Evolutionary conservation across 2,888 invertebrate species (phyloP).

Genomic region (Caenorhabditis angaria): DNA sequence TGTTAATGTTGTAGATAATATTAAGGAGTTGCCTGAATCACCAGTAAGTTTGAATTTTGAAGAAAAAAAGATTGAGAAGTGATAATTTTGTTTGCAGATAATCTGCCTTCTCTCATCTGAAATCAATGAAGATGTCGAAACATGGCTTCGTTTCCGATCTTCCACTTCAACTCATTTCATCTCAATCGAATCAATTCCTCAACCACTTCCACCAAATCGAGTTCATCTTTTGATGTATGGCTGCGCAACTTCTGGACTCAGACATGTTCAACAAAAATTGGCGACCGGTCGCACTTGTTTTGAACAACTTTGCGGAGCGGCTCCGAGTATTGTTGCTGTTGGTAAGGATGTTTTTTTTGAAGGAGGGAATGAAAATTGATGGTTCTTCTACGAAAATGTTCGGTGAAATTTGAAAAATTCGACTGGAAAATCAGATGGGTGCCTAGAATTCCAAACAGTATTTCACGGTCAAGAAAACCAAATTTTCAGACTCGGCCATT

Average conservation of each 20-base stretch:
- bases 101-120: conserved; percentile 34
- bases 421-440: not conserved
- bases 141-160: conserved; percentile 30
- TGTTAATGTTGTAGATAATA: conserved; percentile 31
- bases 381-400: not conserved
- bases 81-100: conserved; percentile 14
- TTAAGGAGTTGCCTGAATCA: conserved; percentile 26
- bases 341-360: not conserved
- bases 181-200: conserved; percentile 27
- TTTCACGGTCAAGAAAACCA: not conserved
- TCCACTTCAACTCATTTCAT: conserved; percentile 18
- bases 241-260: conserved; percentile 32
- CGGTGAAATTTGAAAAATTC: too few species aligned
- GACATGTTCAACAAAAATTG: conserved; percentile 14
- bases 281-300: conserved; percentile 1
- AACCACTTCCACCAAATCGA: conserved; percentile 14
- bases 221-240: conserved; percentile 37
- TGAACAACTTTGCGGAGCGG: conserved; percentile 15
- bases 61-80: conserved; percentile 3
- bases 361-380: not conserved
- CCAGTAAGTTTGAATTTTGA: conserved; percentile 17
- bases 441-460: not conserved
- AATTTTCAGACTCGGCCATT: conserved; percentile 34
- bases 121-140: conserved; percentile 33
- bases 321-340: not conserved